These are phyloP conservation scores for Strigamia transsilvanica DNA, from an alignment of 2,888 invertebrate species.

Conservation along the genomic window DNA sequence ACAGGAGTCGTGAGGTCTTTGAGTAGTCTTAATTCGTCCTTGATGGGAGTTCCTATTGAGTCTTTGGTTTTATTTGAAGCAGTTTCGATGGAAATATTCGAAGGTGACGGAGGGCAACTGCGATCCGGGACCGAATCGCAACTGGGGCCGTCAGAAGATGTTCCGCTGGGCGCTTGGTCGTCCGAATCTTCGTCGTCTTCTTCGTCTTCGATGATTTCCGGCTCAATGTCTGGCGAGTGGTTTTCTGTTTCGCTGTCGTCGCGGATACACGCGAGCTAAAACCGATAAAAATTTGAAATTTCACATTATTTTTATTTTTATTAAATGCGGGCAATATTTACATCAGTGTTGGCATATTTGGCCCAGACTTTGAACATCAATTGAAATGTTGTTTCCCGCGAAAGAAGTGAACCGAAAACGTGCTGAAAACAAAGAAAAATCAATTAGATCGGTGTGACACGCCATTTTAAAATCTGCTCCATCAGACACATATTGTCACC, in stretches of 20 bases:
- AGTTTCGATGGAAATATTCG: not conserved
- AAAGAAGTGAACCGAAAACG: constrained; percentile 88
- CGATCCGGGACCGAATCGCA: constrained; percentile 46
- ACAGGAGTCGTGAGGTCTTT: not conserved
- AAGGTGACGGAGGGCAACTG: constrained; percentile 49
- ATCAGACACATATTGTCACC: too few species aligned
- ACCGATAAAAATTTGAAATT: constrained; percentile 6
- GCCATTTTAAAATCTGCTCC: too few species aligned
- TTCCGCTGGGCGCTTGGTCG: not conserved
- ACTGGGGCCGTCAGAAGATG: constrained; percentile 35
- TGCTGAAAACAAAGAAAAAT: constrained; percentile 65
- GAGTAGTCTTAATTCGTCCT: not conserved
- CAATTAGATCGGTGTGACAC: too few species aligned
- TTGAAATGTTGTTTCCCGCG: constrained; percentile 85
- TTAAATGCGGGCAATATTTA: not conserved
- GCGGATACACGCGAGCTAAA: constrained; percentile 20
- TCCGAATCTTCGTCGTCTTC: constrained; percentile 52
- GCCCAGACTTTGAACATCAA: constrained; percentile 86
- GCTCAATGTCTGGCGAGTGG: not conserved
- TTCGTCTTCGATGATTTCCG: constrained; percentile 34
- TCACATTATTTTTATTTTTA: not conserved
- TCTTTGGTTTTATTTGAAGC: constrained; percentile 29
- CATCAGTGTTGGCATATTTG: constrained; percentile 52
- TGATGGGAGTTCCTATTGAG: not conserved
- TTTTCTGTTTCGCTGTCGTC: constrained; percentile 51